phyloP scores from a whole-genome alignment of 2,797 vertebrate species.

The Chromis chromis region DNA sequence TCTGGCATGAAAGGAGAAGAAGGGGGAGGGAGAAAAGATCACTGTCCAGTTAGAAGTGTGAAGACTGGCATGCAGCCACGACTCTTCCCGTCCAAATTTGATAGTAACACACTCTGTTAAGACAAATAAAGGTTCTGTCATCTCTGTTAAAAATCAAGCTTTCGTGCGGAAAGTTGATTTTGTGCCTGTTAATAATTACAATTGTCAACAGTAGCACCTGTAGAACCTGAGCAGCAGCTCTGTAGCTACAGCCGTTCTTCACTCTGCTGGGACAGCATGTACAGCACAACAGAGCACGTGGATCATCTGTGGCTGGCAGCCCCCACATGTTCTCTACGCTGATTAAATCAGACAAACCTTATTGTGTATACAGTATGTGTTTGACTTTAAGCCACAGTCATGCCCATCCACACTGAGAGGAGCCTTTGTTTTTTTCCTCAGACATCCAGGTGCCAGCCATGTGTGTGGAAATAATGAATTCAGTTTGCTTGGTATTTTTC shows the following conservation, averaged over 20 bases:
- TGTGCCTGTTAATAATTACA: neutral
- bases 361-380: conserved; percentile 60
- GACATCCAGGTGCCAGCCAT: conserved; percentile 72
- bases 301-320: conserved; percentile 34
- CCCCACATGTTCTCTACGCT: conserved; percentile 49
- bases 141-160: conserved; percentile 19
- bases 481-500: conserved; percentile 51
- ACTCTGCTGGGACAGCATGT: conserved; percentile 47
- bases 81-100: conserved; percentile 30
- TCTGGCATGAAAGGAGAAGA: conserved; percentile 33
- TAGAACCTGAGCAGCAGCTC: conserved; percentile 19
- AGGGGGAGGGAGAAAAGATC: conserved; percentile 16
- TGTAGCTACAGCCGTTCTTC: conserved; percentile 18
- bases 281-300: conserved; percentile 44
- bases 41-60: conserved; percentile 53
- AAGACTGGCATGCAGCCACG: conserved; percentile 29
- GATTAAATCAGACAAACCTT: conserved; percentile 61
- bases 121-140: conserved; percentile 11
- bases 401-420: conserved; percentile 58
- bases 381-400: conserved; percentile 59
- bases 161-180: neutral
- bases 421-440: conserved; percentile 65
- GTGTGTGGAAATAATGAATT: conserved; percentile 67
- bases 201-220: conserved; percentile 16
- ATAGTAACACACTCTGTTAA: conserved; percentile 8